Base-by-base conservation (phyloP, 1,140 invertebrate species). In the Zaprionus camerounensis region DNA sequence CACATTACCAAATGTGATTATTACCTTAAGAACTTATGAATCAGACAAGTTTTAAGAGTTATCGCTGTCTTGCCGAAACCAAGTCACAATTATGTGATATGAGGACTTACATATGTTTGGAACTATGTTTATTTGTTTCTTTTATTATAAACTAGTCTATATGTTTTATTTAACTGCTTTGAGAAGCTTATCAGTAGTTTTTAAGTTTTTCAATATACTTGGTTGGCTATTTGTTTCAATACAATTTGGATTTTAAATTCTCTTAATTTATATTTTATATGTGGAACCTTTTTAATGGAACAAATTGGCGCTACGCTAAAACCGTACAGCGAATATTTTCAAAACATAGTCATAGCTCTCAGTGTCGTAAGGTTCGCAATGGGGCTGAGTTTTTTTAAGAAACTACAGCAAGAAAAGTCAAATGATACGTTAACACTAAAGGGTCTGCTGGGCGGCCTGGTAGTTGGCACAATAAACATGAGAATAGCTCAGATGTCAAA, bases 1-100 rank as follows among this genome's bases (percentile, higher is more conserved):
- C 11, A 67, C 6, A 53, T 74, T 51, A 53, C 58, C 53, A 49
- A 71, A 71, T 71, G 73, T 76, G 68, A 71, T 71, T 71, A 64
- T 44, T 53, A 62, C n/a, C 13, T 34, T 59, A 58, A 57, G 46
- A 15, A 13, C 38, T 15, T 41, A n/a, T n/a, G 15, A 41, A 6
- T 41, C 13, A 41, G 15, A 15, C 38, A 15, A 41, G 38, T n/a
- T 31, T 31, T 9, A 28, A 28, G 7, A 15, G 41, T 44, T 17
- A 7, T 41, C 17, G 3, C 11, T 22, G 11, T 51, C 46, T 51
- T 51, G 46, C 46, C 46, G 46, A 22, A 49, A 49, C 1, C 17
- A 4, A 9, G 22, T 49, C 17, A 49, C 17, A 49, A 22, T 17
- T 20, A 49, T 49, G n/a, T 49, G 17, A n/a, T 22, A 20, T 24